Evolutionary conservation across 2,113 vertebrate species (phyloP), one percentile per base, ranked within the genome.

Genomic region (Ophthalmolycus amberensis): DNA sequence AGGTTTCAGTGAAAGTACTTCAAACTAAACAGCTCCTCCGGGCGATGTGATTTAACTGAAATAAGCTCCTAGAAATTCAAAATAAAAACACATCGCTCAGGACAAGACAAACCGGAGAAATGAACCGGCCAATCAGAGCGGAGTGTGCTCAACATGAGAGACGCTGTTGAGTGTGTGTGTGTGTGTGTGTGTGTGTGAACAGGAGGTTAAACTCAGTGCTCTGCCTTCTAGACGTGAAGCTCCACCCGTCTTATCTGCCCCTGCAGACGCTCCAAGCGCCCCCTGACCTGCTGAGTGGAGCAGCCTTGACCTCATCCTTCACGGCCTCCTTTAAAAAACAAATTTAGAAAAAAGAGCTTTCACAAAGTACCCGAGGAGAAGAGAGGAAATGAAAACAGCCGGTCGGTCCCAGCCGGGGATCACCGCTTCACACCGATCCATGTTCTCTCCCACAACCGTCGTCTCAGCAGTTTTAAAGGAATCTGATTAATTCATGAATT

Each of bases 201-300:
- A 32, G 34, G 58, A 66, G 80, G 69, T 89, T 81, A 38, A 66
- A 85, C 44, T 59, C 42, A 7, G 56, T 11, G 5, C 54, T 85
- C 48, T 10, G 48, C 12, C 9, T 46, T 9, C 74, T 34, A 0
- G 34, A 77, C 6, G 50, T 34, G 29, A 56, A 79, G 82, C 85
- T 82, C 64, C 42, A 16, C 75, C 70, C 69, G 42, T 82, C 86
- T 90, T 87, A 88, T 87, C 86, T 52, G 72, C 60, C 52, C 71
- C 77, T 65, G 82, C 86, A 85, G 82, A 63, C 63, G 6, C 46
- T 50, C 63, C 72, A 20, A 77, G 75, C 80, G 11, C 69, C 74
- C 48, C 6, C 68, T 22, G 66, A 77, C 73, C 64, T 18, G 77
- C 83, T n/a, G 88, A 76, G 64, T 7, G 40, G 63, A 75, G 63